Percentiles rank a stretch among this genome's conserved stretches.
Evolutionary conservation across 1,140 invertebrate species (phyloP).

Genomic region (Doryteuthis pealeii): DNA sequence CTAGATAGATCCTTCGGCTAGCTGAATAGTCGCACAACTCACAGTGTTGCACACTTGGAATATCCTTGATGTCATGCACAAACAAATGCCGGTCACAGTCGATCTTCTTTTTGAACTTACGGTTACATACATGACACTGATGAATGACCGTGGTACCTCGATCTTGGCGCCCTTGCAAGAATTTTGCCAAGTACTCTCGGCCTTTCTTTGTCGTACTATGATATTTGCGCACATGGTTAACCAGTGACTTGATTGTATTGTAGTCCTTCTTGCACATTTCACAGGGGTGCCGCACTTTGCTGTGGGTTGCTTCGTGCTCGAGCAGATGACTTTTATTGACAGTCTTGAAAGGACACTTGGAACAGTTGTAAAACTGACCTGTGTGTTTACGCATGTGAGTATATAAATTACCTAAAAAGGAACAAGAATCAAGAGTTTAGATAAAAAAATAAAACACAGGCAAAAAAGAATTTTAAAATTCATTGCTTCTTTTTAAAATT

Average conservation of each 20-base stretch:
- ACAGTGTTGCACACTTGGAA: slow-evolving; percentile 48
- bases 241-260: slow-evolving; percentile 58
- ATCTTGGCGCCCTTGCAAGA: slow-evolving; percentile 33
- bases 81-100: slow-evolving; percentile 59
- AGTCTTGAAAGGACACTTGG: slow-evolving; percentile 54
- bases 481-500: no score
- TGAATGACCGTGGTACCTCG: slow-evolving; percentile 50
- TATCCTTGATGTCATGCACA: slow-evolving; percentile 56
- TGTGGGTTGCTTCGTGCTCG: slow-evolving; percentile 58
- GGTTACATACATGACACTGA: slow-evolving; percentile 59
- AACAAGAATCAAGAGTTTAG: slow-evolving; percentile 5
- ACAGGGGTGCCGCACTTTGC: slow-evolving; percentile 46
- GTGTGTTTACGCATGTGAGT: slow-evolving; percentile 62
- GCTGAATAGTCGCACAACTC: slow-evolving; percentile 56
- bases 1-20: slow-evolving; percentile 51
- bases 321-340: slow-evolving; percentile 59
- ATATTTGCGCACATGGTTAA: slow-evolving; percentile 58
- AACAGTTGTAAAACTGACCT: slow-evolving; percentile 57
- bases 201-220: slow-evolving; percentile 47
- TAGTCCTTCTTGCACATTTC: slow-evolving; percentile 57
- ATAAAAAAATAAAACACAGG: neutral
- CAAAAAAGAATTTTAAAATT: neutral
- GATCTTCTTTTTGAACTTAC: slow-evolving; percentile 60
- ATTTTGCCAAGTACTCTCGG: slow-evolving; percentile 48
- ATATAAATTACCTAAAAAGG: slow-evolving; percentile 56